Conservation (phyloP, 2,888 invertebrate species). For the Drosophila siamana region DNA sequence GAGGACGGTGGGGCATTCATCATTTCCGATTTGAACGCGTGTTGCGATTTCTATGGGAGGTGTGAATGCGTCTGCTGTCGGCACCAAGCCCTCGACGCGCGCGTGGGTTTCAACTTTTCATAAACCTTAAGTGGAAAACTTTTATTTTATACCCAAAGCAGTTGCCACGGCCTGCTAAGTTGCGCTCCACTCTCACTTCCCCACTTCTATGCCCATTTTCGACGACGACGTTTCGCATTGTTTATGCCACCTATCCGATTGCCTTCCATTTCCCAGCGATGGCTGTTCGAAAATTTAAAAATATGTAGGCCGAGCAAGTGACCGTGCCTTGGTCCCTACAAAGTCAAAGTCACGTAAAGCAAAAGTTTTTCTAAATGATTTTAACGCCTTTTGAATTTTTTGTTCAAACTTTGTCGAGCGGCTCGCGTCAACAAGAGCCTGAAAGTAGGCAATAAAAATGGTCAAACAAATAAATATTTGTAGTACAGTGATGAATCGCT, state of each 20-base stretch:
- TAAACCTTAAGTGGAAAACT: conserved; percentile 79
- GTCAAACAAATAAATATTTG: conserved; percentile 75
- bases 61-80: conserved; percentile 51
- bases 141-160: conserved; percentile 72
- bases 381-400: conserved; percentile 77
- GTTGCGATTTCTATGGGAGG: conserved; percentile 48
- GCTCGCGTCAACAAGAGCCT: conserved; percentile 40
- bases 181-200: conserved; percentile 19
- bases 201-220: conserved; percentile 9
- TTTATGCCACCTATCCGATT: conserved; percentile 74
- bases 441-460: conserved; percentile 76
- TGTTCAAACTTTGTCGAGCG: conserved; percentile 49
- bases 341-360: conserved; percentile 66
- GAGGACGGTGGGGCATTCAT: conserved; percentile 56
- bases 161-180: conserved; percentile 31
- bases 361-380: conserved; percentile 72
- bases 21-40: conserved; percentile 53
- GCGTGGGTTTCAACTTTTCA: conserved; percentile 69
- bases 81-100: neutral
- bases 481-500: conserved; percentile 32
- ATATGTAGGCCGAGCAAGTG: conserved; percentile 59
- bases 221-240: conserved; percentile 34
- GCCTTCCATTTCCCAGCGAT: conserved; percentile 27
- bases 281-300: conserved; percentile 51
- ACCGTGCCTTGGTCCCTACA: conserved; percentile 33